phyloP scores from a whole-genome alignment of 1,140 invertebrate genomes.

The Aplysia californica region DNA sequence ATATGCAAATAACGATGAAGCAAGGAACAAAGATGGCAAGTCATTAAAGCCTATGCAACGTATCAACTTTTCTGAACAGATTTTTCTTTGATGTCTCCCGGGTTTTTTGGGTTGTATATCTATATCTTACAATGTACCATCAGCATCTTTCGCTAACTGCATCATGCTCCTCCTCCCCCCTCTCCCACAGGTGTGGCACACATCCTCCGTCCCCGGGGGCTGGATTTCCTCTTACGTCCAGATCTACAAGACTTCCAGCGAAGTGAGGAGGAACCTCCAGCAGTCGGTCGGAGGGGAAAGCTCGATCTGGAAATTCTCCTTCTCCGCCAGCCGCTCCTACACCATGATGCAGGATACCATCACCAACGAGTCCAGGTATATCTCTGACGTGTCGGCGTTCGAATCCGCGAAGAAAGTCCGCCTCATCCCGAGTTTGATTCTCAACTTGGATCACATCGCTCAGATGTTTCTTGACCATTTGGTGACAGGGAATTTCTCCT shows the following conservation, averaged over 20 bases:
- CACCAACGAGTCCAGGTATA: constrained; percentile 7
- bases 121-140: too few species aligned
- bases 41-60: neutral
- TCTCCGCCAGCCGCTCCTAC: constrained; percentile 32
- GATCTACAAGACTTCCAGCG: constrained; percentile 19
- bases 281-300: neutral
- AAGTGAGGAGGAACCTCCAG: constrained; percentile 9
- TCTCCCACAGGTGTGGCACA: constrained; percentile 7
- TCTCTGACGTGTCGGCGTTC: neutral
- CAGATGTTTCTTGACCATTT: neutral
- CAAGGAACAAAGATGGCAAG: neutral
- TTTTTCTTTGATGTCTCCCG: too few species aligned
- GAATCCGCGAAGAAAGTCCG: neutral
- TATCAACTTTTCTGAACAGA: neutral
- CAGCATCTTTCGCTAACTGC: neutral
- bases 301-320: constrained; percentile 19
- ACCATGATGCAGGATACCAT: constrained; percentile 20
- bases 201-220: constrained; percentile 24
- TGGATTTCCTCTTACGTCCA: constrained; percentile 10
- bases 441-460: constrained; percentile 1
- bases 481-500: neutral
- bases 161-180: neutral
- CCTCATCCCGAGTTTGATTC: constrained; percentile 1
- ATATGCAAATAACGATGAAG: neutral
- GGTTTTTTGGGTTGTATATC: too few species aligned